Evolutionary conservation across 2,113 vertebrate genomes (phyloP).

Genomic region (Campylomormyrus numenius): DNA sequence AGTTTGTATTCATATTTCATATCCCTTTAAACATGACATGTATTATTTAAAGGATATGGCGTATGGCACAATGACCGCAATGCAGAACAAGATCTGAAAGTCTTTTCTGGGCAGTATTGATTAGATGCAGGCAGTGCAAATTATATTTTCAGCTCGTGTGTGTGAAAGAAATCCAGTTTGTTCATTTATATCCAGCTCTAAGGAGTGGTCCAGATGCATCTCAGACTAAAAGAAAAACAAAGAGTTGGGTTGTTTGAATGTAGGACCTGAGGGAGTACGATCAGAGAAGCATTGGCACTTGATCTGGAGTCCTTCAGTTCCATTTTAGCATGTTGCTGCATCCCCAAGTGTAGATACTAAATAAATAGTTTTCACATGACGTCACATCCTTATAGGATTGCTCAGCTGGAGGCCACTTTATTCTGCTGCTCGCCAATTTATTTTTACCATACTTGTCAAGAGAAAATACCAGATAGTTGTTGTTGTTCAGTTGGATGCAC

Average conservation of each 20-base stretch:
- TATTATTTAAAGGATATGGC: neutral
- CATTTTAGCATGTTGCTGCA: neutral
- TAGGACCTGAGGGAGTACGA: neutral
- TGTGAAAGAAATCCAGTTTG: neutral
- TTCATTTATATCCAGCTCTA: neutral
- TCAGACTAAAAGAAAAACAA: neutral
- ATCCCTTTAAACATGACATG: constrained; percentile 4
- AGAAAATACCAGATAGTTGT: neutral
- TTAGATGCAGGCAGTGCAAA: neutral
- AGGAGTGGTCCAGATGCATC: neutral
- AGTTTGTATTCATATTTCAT: constrained; percentile 8
- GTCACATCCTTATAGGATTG: neutral
- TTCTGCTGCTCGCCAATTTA: neutral
- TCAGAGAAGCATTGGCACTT: neutral
- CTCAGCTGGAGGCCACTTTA: neutral
- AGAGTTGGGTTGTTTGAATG: neutral
- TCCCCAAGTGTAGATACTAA: neutral
- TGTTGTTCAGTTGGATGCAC: neutral
- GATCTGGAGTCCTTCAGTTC: neutral
- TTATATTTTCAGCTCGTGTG: neutral
- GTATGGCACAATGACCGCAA: neutral
- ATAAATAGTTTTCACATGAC: neutral
- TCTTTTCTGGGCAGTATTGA: neutral
- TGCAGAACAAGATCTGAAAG: neutral
- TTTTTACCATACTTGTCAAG: neutral